These are phyloP conservation scores for Tetragonisca angustula DNA, from an alignment of 2,888 invertebrate genomes.

Conservation along the genomic window DNA sequence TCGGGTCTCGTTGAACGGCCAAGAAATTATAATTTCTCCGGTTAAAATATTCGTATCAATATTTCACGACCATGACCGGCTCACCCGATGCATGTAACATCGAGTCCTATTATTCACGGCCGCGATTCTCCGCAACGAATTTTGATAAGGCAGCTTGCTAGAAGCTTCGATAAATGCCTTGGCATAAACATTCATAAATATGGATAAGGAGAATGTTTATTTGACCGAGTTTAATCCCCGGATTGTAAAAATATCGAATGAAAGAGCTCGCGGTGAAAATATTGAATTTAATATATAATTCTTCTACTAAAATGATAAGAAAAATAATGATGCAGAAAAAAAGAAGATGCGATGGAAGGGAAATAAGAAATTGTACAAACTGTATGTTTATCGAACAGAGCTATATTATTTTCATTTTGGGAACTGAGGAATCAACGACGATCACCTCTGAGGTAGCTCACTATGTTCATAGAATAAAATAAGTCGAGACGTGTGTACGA, in stretches of 20 bases:
- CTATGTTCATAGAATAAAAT: slow-evolving; percentile 32
- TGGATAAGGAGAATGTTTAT: slow-evolving; percentile 21
- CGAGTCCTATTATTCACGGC: slow-evolving; percentile 40
- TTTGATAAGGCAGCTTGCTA: slow-evolving; percentile 25
- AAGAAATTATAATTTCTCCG: slow-evolving; percentile 12
- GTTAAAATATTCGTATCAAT: slow-evolving; percentile 46
- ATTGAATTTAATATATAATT: not conserved
- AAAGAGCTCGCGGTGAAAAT: no score
- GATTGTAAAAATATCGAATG: not conserved
- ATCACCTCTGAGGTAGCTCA: not conserved
- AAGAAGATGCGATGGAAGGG: no score
- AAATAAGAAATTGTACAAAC: not conserved
- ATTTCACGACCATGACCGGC: slow-evolving; percentile 53
- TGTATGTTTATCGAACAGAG: no score
- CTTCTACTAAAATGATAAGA: no score
- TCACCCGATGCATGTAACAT: slow-evolving; percentile 32
- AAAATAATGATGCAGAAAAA: not conserved
- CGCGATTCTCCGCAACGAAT: slow-evolving; percentile 43
- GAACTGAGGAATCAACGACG: slow-evolving; percentile 5
- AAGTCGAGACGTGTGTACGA: slow-evolving; percentile 22
- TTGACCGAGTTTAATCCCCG: not conserved
- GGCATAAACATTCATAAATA: slow-evolving; percentile 43
- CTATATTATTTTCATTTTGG: not conserved
- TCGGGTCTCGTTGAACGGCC: not conserved
- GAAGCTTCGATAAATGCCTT: slow-evolving; percentile 34